Base-by-base conservation (phyloP, 2,888 invertebrate genomes). In the Agriopis leucophaearia region DNA sequence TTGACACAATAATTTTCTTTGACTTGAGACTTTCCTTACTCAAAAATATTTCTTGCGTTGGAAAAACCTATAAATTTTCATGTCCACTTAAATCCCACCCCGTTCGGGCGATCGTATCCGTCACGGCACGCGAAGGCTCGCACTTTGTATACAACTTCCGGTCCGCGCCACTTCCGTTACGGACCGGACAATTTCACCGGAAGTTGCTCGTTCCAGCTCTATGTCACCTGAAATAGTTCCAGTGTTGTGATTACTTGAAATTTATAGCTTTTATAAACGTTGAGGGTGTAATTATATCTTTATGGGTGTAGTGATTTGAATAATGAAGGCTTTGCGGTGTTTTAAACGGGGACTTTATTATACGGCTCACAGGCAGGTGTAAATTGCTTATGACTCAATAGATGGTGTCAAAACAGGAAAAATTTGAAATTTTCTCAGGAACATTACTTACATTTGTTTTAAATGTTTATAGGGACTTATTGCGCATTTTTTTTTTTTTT, bases 91-190 rank as follows among this genome's bases (percentile, higher is more conserved):
- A 60, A 57, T 58, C 63, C 64, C 69, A 54, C 70, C 64, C 64
- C 50, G 57, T 59, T 44, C 65, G 54, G 61, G 16, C 68, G 75
- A 75, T 74, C 48, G 75, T 72, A 75, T 75, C 74, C 75, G 71
- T 65, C 66, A 71, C 76, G 73, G 84, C 91, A 92, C 92, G 92
- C 91, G 88, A 92, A 90, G 90, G 87, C 91, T 91, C 88, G 86
- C 90, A 90, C 90, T 92, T 91, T 92, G 91, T 92, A 90, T 90
- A 91, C 92, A 88, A 90, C 91, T 90, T 90, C 90, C 90, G 88
- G 84, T 71, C 78, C 78, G 68, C 64, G 76, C 75, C 67, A 69
- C 55, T 55, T 55, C 50, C 59, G 36, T 80, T 81, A 80, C 64
- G 56, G 51, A 52, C 70, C 85, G 85, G 86, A 84, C 88, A 81